Base-by-base conservation (phyloP, 2,113 vertebrate species). In the Osmerus mordax region DNA sequence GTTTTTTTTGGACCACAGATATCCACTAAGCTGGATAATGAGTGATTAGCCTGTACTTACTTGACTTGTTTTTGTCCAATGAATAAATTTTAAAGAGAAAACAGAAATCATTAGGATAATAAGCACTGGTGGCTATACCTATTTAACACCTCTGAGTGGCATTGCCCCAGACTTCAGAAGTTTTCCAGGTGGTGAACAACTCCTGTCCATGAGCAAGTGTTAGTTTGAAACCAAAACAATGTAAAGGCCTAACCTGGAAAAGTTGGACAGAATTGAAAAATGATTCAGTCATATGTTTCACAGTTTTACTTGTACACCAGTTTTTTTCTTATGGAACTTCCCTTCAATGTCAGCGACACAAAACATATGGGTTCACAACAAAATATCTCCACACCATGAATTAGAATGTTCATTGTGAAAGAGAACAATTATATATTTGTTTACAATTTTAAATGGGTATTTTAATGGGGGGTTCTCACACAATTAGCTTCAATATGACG, bases 201-300 rank as follows among this genome's bases (percentile, higher is more conserved):
- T 36, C 19, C 2, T 14, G 25, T 70, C 29, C 13, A 21, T 15
- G n/a, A 29, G 5, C 18, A 61, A 23, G 23, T 36, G 59, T 19
- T 19, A 70, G 32, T 70, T 28, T 29, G 11, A 60, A 41, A 70
- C 56, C 36, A 52, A 25, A 36, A 29, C 60, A 21, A 51, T 5
- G 32, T 9, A 70, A 32, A 61, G 36, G 12, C 41, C n/a, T 4
- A 60, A 13, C 16, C 68, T 14, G 68, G 56, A 41, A 60, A 41
- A 88, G 81, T 80, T 87, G 88, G 88, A 91, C 88, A 90, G 85
- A 28, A 61, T 21, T 5, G 15, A 23, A 16, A 28, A 25, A 62
- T 62, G 12, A 47, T 47, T 47, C 41, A 47, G 41, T 11, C 41
- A 11, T 12, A 47, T 47, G 41, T 47, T 47, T 47, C 9, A 47